Evolutionary conservation across 2,113 vertebrate genomes (phyloP), one percentile per base, ranked within the genome.

Genomic region (Lucifuga dentata): DNA sequence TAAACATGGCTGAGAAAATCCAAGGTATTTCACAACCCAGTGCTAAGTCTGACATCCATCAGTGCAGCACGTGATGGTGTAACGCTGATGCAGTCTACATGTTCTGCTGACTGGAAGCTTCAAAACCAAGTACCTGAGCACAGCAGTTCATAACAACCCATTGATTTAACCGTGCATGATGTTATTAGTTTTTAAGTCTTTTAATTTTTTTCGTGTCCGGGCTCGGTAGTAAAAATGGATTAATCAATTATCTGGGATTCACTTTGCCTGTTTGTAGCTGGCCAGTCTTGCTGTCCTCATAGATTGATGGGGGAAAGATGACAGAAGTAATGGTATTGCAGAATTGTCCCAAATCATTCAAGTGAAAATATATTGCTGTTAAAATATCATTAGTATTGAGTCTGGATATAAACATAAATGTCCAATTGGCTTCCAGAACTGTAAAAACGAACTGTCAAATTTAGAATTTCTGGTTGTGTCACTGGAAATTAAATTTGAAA

Each of bases 211-310:
- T 51, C 46, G 68, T 35, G 45, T 17, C 32, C 13, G 51, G 48
- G 2, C 48, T 43, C 29, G 16, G 19, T 10, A 57, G 41, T 13
- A 5, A 72, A n/a, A 74, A 75, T 76, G 61, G 59, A 13, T 48
- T 83, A 69, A 69, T 81, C 58, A 62, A 56, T 76, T 51, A 36
- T 13, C 56, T 49, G 19, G 33, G 62, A 65, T 70, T 76, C 15
- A 65, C 29, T 44, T 50, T 20, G 24, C 24, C 5, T 3, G 23
- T 35, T 26, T 24, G 39, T 68, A 59, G 58, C 55, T 63, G 39
- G 38, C 68, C 40, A 62, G 55, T 9, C 29, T 44, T 38, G 50
- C 51, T 68, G 35, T 55, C 59, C 46, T 59, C n/a, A n/a, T n/a
- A n/a, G n/a, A n/a, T n/a, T n/a, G n/a, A n/a, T n/a, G n/a, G n/a